Percentiles rank a stretch among this genome's conserved stretches.
Evolutionary conservation across 1,140 invertebrate species (phyloP).

Genomic region (Atta cephalotes): DNA sequence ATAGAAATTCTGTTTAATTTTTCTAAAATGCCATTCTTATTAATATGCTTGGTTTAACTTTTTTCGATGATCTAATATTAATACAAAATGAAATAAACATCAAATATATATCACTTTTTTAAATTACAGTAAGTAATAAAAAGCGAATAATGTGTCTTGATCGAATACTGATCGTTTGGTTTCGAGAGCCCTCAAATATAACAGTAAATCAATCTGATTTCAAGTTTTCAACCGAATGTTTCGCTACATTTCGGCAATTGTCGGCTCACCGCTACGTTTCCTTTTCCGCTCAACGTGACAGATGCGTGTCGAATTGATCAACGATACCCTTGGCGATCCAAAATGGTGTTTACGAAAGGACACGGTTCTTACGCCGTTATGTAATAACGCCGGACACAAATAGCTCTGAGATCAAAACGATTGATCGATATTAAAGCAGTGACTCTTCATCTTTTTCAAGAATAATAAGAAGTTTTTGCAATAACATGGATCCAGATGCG

Average conservation of each 20-base stretch:
- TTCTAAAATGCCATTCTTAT: background rate
- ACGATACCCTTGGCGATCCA: slow-evolving; percentile 42
- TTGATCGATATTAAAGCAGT: slow-evolving; percentile 38
- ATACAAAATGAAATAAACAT: background rate
- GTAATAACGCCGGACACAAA: slow-evolving; percentile 43
- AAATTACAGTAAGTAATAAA: background rate
- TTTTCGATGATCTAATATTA: background rate
- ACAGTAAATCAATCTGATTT: slow-evolving; percentile 39
- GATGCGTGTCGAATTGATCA: slow-evolving; percentile 56
- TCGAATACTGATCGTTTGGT: background rate
- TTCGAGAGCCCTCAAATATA: background rate
- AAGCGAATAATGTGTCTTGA: slow-evolving; percentile 8
- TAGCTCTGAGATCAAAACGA: slow-evolving; percentile 37
- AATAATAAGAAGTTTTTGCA: background rate
- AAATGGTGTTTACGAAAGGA: slow-evolving; percentile 50
- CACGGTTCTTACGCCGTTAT: slow-evolving; percentile 55
- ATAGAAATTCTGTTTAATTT: too few species aligned
- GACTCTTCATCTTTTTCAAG: slow-evolving; percentile 32
- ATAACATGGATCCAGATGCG: too few species aligned
- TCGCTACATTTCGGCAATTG: slow-evolving; percentile 60
- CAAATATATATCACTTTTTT: background rate
- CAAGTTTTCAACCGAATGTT: slow-evolving; percentile 30
- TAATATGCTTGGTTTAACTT: background rate
- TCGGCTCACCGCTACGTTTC: slow-evolving; percentile 36
- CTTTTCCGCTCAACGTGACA: slow-evolving; percentile 50